Evolutionary conservation across 1,140 invertebrate genomes (phyloP).

Genomic region (Drosophila elegans): DNA sequence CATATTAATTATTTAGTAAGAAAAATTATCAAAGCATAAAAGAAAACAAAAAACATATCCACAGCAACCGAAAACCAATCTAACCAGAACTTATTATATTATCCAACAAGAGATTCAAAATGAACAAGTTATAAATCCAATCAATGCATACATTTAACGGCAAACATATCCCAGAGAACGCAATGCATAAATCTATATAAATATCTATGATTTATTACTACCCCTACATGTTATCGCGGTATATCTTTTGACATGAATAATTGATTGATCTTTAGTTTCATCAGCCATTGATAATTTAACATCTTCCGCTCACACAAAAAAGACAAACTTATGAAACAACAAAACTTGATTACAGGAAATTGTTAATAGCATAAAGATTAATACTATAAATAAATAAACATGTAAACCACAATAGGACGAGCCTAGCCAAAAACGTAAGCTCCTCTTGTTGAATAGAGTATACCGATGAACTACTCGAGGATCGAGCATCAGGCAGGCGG

Average conservation of each 20-base stretch:
- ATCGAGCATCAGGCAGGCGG: conserved; percentile 38
- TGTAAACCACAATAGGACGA: conserved; percentile 35
- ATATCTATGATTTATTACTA: conserved; percentile 38
- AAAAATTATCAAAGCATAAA: conserved; percentile 35
- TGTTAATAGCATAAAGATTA: conserved; percentile 67
- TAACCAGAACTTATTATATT: conserved; percentile 61
- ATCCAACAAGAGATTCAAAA: conserved; percentile 49
- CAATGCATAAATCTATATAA: conserved; percentile 47
- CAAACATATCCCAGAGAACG: conserved; percentile 69
- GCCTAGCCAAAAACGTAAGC: conserved; percentile 40
- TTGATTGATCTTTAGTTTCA: conserved; percentile 15
- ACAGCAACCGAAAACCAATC: conserved; percentile 59
- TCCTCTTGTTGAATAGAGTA: conserved; percentile 35
- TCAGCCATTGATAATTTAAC: conserved; percentile 7
- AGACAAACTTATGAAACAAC: conserved; percentile 70
- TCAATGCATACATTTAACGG: conserved; percentile 59
- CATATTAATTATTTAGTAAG: conserved; percentile 65
- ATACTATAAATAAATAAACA: conserved; percentile 47
- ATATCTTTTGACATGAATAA: conserved; percentile 14
- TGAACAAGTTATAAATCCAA: conserved; percentile 49
- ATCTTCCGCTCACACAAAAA: conserved; percentile 48
- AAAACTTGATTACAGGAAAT: conserved; percentile 84
- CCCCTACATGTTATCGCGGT: background rate
- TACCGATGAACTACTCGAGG: conserved; percentile 19
- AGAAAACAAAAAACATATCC: conserved; percentile 67